Evolutionary conservation across 2,113 vertebrate genomes (phyloP).

Genomic region (Prinia subflava): DNA sequence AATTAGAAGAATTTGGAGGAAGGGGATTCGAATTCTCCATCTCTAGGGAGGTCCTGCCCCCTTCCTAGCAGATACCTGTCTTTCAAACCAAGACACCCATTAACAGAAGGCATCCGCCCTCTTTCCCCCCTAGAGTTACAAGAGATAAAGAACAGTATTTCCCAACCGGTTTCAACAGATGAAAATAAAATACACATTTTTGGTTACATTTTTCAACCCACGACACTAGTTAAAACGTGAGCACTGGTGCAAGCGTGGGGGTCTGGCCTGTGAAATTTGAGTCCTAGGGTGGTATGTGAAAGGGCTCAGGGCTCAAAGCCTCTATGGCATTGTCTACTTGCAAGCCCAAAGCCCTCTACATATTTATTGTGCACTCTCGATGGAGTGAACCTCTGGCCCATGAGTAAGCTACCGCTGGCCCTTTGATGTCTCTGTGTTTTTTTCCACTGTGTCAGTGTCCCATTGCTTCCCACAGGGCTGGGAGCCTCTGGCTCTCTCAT

Average conservation of each 20-base stretch:
- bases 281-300: fast-evolving
- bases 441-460: neutral
- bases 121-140: no score
- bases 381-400: neutral
- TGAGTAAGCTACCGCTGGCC: neutral
- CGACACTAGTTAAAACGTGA: neutral
- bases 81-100: no score
- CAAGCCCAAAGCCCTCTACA: neutral
- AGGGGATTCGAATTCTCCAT: no score
- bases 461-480: neutral
- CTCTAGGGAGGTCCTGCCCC: no score
- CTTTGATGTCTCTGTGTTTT: neutral
- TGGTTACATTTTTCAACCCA: no score
- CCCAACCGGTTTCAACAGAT: no score
- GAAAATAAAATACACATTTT: no score
- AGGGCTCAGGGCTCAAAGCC: neutral
- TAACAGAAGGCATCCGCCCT: no score
- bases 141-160: no score
- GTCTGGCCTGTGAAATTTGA: fast-evolving
- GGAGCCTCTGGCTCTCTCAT: neutral
- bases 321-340: neutral
- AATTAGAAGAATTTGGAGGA: no score
- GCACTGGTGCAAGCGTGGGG: fast-evolving
- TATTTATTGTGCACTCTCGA: neutral
- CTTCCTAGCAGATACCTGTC: no score